Percentiles rank a stretch among this genome's conserved stretches.
Evolutionary conservation across 2,113 vertebrate genomes (phyloP).

Genomic region (Anthoscopus minutus): DNA sequence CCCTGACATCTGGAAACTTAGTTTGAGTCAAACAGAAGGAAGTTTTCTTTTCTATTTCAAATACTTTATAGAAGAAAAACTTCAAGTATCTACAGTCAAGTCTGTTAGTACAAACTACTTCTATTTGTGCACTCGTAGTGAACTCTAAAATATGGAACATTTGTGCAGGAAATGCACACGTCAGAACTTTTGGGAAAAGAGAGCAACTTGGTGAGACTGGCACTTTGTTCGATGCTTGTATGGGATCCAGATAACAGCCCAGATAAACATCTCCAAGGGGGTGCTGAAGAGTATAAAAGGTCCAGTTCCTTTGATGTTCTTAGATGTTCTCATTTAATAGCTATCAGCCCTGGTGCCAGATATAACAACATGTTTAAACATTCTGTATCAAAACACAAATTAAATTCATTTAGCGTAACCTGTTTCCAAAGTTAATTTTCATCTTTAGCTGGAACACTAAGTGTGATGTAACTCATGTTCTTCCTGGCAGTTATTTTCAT

Average conservation of each 20-base stretch:
- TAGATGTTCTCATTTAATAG: conserved; percentile 73
- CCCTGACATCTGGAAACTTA: conserved; percentile 96
- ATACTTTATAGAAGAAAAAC: conserved; percentile 70
- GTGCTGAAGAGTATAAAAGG: conserved; percentile 67
- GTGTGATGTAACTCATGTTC: conserved; percentile 54
- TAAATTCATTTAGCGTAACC: conserved; percentile 51
- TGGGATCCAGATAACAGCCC: conserved; percentile 74
- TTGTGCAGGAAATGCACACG: conserved; percentile 62
- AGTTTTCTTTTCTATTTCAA: conserved; percentile 86
- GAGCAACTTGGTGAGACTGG: conserved; percentile 65
- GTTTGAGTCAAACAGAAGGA: conserved; percentile 84
- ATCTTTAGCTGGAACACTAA: conserved; percentile 41
- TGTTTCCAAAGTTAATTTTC: conserved; percentile 62
- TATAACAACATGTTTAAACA: conserved; percentile 76
- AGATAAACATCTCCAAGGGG: conserved; percentile 78
- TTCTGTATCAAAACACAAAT: conserved; percentile 65
- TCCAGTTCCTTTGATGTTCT: conserved; percentile 74
- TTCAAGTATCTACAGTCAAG: conserved; percentile 63
- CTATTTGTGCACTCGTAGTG: conserved; percentile 73
- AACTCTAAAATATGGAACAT: conserved; percentile 76
- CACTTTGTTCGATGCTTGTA: conserved; percentile 71
- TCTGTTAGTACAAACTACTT: conserved; percentile 62
- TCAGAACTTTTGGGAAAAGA: conserved; percentile 65
- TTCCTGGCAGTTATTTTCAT: conserved; percentile 62
- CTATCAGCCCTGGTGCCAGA: conserved; percentile 70